Evolutionary conservation across 2,113 vertebrate species (phyloP).

Genomic region (Salvelinus fontinalis): DNA sequence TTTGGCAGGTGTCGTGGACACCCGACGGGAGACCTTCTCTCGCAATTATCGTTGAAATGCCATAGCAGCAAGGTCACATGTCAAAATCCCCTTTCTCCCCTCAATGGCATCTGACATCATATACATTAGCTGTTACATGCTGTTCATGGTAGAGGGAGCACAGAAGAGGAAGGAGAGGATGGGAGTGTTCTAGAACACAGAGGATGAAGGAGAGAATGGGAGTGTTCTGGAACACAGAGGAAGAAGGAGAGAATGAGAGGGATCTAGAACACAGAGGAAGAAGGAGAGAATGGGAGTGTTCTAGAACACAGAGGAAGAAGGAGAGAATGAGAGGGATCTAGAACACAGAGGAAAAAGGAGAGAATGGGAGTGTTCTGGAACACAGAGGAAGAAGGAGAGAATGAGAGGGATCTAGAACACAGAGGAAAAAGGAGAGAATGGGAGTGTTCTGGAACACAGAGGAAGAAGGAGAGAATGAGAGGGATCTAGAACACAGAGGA

Average conservation of each 20-base stretch:
- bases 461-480: not conserved
- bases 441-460: not conserved
- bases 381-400: not conserved
- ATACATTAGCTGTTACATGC: conserved; percentile 30
- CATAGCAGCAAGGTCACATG: not conserved
- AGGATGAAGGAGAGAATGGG: not conserved
- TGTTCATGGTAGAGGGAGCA: conserved; percentile 23
- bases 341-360: not conserved
- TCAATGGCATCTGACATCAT: conserved; percentile 12
- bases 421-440: not conserved
- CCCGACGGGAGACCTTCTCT: conserved; percentile 10
- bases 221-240: not conserved
- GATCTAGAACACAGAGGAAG: not conserved
- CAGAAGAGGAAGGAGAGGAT: not conserved
- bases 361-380: not conserved
- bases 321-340: not conserved
- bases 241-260: not conserved
- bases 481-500: not conserved
- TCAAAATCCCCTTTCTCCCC: not conserved
- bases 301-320: not conserved
- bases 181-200: not conserved
- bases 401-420: not conserved
- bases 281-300: not conserved
- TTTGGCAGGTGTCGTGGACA: conserved; percentile 9
- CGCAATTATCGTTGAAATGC: conserved; percentile 32